These are phyloP conservation scores for Cephalopachus bancanus DNA, from an alignment of 2,797 vertebrate genomes.

Conservation along the genomic window DNA sequence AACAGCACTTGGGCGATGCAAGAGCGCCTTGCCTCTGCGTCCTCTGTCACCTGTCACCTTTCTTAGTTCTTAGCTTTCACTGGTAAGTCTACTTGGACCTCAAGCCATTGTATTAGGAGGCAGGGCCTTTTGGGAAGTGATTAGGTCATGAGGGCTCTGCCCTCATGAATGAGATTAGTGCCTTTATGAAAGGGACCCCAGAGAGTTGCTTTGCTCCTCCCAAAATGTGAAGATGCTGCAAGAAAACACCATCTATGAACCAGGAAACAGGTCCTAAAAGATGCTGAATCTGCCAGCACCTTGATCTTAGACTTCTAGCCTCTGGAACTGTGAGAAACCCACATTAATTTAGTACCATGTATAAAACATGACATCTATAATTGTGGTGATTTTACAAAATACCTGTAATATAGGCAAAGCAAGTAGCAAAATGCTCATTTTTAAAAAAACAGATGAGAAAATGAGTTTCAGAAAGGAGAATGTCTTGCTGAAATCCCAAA, in stretches of 20 bases:
- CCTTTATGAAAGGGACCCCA: background rate
- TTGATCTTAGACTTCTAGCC: background rate
- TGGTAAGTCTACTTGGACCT: too few relatives aligned
- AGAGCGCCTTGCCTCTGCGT: accelerated
- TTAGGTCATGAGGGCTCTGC: background rate
- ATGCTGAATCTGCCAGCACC: background rate
- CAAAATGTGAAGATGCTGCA: background rate
- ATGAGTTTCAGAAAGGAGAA: too few relatives aligned
- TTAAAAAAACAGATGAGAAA: too few relatives aligned
- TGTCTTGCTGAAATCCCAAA: too few relatives aligned
- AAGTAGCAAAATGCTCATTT: too few relatives aligned
- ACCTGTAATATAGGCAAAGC: too few relatives aligned
- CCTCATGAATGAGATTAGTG: background rate
- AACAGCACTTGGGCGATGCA: accelerated
- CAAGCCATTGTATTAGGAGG: background rate
- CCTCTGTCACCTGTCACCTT: accelerated
- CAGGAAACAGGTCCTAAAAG: background rate
- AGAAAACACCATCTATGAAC: background rate
- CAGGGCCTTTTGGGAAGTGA: background rate
- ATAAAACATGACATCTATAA: too few relatives aligned
- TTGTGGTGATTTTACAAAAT: too few relatives aligned
- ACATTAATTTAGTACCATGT: too few relatives aligned
- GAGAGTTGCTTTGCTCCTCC: background rate
- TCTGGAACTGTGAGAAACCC: background rate
- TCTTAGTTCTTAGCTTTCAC: accelerated